Evolutionary conservation across 2,797 vertebrate species (phyloP).

Genomic region (Gallinago stenura): DNA sequence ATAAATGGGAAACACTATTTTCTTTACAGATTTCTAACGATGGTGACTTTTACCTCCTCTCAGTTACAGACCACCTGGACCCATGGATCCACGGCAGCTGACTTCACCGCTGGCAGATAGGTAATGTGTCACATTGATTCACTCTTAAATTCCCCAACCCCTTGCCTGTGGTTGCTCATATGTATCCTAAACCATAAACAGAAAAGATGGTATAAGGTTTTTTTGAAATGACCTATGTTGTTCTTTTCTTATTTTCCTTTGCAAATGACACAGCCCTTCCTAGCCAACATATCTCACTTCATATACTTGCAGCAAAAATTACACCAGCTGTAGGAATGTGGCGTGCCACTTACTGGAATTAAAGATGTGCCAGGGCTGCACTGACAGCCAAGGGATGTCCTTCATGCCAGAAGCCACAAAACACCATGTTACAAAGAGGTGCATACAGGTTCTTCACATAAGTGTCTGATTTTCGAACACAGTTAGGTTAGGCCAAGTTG

Average conservation of each 20-base stretch:
- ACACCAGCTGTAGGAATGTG: not conserved
- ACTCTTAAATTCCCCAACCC: not conserved
- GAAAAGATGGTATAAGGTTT: not conserved
- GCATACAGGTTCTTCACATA: too few species aligned
- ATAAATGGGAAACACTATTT: not conserved
- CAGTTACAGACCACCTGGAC: not conserved
- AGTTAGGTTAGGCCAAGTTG: too few species aligned
- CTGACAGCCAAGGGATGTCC: not conserved
- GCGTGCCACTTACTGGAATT: not conserved
- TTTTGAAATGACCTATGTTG: not conserved
- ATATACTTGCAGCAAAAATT: not conserved
- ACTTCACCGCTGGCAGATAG: not conserved
- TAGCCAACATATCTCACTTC: not conserved
- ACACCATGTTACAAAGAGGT: accelerated
- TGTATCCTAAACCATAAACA: not conserved
- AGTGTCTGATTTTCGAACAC: not conserved
- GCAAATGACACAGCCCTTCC: not conserved
- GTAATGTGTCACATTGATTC: too few species aligned
- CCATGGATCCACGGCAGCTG: not conserved
- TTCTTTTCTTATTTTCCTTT: not conserved
- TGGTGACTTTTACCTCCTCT: not conserved
- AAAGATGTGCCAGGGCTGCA: not conserved
- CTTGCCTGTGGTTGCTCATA: accelerated
- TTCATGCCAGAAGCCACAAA: not conserved
- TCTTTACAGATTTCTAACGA: not conserved